phyloP scores from a whole-genome alignment of 2,888 invertebrate genomes.

The Phrixothrix hirtus region DNA sequence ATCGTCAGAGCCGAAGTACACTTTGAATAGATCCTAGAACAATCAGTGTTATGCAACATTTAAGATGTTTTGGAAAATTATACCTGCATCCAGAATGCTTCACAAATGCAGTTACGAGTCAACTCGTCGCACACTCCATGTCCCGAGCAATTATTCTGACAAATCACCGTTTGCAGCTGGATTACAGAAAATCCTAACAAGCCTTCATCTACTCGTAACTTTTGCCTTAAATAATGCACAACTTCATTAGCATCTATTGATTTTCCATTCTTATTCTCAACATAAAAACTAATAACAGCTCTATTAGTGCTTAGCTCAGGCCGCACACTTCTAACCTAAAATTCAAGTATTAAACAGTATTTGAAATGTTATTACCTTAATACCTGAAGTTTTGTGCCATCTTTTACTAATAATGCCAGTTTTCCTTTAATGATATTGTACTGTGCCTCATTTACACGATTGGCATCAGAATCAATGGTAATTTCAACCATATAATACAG shows the following conservation, averaged over 20 bases:
- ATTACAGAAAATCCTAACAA: slow-evolving; percentile 73
- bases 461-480: slow-evolving; percentile 75
- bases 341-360: too few relatives aligned
- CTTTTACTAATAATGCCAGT: slow-evolving; percentile 76
- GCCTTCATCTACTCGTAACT: slow-evolving; percentile 70
- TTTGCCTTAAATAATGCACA: slow-evolving; percentile 68
- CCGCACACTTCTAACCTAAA: slow-evolving; percentile 55
- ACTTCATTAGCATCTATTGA: slow-evolving; percentile 66
- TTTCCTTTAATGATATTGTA: slow-evolving; percentile 78
- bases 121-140: slow-evolving; percentile 88
- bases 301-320: slow-evolving; percentile 59
- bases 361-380: too few relatives aligned
- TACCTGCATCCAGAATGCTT: slow-evolving; percentile 94
- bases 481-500: slow-evolving; percentile 79
- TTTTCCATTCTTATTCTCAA: slow-evolving; percentile 52
- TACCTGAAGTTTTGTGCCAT: slow-evolving; percentile 67
- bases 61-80: not conserved
- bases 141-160: slow-evolving; percentile 91
- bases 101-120: slow-evolving; percentile 83
- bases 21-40: slow-evolving; percentile 46
- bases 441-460: slow-evolving; percentile 69
- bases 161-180: slow-evolving; percentile 80
- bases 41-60: not conserved
- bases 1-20: slow-evolving; percentile 47
- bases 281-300: slow-evolving; percentile 58